Percentiles rank a stretch among this genome's conserved stretches.
Conservation (phyloP, 2,888 invertebrate species). For the Geotrupes spiniger region DNA sequence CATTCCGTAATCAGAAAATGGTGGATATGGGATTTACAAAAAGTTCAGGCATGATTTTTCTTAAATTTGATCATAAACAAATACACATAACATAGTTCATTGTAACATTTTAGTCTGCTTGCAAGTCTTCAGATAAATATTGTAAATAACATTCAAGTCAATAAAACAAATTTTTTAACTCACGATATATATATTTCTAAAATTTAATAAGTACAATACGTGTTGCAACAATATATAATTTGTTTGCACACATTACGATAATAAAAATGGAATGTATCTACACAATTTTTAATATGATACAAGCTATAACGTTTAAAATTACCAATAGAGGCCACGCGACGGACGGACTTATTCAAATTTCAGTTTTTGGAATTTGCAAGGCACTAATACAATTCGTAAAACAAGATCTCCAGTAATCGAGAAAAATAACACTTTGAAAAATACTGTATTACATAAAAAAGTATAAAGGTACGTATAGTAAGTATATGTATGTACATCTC, state of each 20-base stretch:
- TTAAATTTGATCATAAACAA: too few species aligned
- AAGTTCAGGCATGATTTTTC: too few species aligned
- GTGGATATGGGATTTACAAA: too few species aligned
- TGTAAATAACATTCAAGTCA: too few species aligned
- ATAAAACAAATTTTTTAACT: slow-evolving; percentile 34
- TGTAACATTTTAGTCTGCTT: too few species aligned
- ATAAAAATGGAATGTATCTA: slow-evolving; percentile 30
- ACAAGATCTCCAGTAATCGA: neutral
- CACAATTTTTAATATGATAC: slow-evolving; percentile 23
- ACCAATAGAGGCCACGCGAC: slow-evolving; percentile 22
- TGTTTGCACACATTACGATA: slow-evolving; percentile 13
- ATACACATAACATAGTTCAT: too few species aligned
- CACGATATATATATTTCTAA: slow-evolving; percentile 45
- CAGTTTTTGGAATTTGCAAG: slow-evolving; percentile 11
- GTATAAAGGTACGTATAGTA: too few species aligned
- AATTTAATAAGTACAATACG: slow-evolving; percentile 40
- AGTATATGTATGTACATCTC: too few species aligned
- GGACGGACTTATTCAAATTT: slow-evolving; percentile 22
- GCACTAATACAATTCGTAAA: slow-evolving; percentile 12
- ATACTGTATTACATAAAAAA: slow-evolving; percentile 1
- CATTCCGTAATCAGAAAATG: too few species aligned
- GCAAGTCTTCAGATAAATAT: too few species aligned
- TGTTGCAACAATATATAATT: slow-evolving; percentile 37
- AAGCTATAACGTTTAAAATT: slow-evolving; percentile 17
- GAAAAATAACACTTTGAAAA: slow-evolving; percentile 10